Evolutionary conservation across 2,888 invertebrate species (phyloP).

Genomic region (Cantharis lateralis): DNA sequence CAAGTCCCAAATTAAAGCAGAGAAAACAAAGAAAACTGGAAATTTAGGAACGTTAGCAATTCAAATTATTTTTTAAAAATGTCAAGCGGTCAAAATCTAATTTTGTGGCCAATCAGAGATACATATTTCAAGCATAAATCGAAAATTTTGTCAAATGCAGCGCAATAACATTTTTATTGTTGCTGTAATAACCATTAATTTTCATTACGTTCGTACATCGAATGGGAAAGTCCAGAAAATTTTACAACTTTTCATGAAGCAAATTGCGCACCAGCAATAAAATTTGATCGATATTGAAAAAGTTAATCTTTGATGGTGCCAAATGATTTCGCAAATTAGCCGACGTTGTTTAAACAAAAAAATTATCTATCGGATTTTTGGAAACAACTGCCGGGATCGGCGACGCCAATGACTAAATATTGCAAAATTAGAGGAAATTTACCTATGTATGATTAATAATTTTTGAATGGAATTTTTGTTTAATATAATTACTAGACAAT

Average conservation of each 20-base stretch:
- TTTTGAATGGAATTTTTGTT: background rate
- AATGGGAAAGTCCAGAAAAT: background rate
- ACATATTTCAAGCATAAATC: no score
- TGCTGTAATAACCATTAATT: background rate
- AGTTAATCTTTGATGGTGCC: background rate
- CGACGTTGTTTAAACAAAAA: background rate
- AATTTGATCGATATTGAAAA: background rate
- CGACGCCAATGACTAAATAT: background rate
- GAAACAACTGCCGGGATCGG: background rate
- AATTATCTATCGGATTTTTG: background rate
- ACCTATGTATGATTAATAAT: background rate
- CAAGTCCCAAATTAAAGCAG: background rate
- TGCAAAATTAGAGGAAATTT: background rate
- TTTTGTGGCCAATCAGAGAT: background rate
- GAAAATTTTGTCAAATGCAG: no score
- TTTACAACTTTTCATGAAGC: background rate
- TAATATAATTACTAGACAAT: background rate
- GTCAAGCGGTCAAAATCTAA: no score
- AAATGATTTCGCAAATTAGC: background rate
- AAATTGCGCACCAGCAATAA: background rate
- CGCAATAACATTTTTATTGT: background rate
- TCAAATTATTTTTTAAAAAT: background rate
- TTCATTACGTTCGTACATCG: background rate
- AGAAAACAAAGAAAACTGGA: background rate
- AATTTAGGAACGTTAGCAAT: background rate